Conservation (phyloP, 2,888 invertebrate species). For the Parnassius glacialis region DNA sequence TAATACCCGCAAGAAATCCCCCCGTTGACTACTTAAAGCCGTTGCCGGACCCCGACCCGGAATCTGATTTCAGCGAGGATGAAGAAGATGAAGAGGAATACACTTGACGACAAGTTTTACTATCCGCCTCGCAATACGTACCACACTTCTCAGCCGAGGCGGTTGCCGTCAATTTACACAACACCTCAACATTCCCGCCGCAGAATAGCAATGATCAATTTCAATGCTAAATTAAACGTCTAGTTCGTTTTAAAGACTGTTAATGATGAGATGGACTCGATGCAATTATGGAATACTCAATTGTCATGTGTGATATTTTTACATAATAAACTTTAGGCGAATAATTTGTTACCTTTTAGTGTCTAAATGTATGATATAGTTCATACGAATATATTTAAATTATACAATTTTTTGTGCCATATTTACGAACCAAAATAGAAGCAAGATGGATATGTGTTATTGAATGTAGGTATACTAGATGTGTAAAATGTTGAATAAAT, state of each 20-base stretch:
- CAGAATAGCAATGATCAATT: conserved; percentile 42
- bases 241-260: conserved; percentile 21
- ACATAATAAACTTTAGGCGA: conserved; percentile 24
- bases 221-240: conserved; percentile 41
- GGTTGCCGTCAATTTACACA: conserved; percentile 32
- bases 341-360: conserved; percentile 28
- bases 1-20: conserved; percentile 81
- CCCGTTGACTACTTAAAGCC: conserved; percentile 81
- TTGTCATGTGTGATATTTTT: conserved; percentile 35
- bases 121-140: conserved; percentile 56
- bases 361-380: conserved; percentile 14
- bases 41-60: conserved; percentile 64
- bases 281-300: conserved; percentile 35
- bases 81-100: conserved; percentile 69
- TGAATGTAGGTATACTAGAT: neutral
- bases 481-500: no score
- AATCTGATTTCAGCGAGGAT: conserved; percentile 58
- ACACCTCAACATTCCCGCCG: conserved; percentile 59
- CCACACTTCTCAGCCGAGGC: conserved; percentile 51
- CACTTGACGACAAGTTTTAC: conserved; percentile 56
- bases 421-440: conserved; percentile 27
- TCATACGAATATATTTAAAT: conserved; percentile 12
- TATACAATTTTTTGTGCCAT: conserved; percentile 31
- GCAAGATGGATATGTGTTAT: neutral
- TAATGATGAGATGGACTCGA: conserved; percentile 12